A percentile compares a stretch with the other conserved stretches of the same genome.
phyloP scores from a whole-genome alignment of 2,797 vertebrate genomes.

The Glossophaga mutica region DNA sequence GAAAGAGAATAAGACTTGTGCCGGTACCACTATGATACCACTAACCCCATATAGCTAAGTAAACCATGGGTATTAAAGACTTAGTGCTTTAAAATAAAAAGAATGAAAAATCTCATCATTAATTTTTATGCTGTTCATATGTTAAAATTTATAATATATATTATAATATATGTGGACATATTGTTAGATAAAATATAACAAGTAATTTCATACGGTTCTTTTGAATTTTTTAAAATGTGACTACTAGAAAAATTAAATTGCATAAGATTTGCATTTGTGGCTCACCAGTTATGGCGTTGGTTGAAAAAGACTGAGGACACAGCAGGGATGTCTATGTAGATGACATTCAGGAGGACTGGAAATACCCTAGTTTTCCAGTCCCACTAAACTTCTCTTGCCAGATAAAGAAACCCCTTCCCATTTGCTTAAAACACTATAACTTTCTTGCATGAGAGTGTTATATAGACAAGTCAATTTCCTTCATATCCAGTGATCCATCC shows the following conservation, averaged over 20 bases:
- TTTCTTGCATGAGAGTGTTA: not conserved
- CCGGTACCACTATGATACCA: not conserved
- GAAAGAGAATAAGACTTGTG: not conserved
- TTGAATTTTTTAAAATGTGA: not conserved
- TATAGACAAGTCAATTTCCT: not conserved
- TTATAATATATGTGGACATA: not conserved
- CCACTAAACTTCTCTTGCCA: not conserved
- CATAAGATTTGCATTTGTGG: not conserved
- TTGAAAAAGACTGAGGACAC: not conserved
- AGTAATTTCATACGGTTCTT: not conserved
- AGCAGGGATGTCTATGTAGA: not conserved
- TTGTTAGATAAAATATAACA: not conserved
- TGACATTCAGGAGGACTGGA: not conserved
- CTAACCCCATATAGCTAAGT: not conserved
- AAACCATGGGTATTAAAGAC: not conserved
- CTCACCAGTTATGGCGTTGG: not conserved
- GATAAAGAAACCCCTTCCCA: not conserved
- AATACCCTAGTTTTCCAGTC: not conserved
- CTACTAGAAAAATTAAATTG: not conserved
- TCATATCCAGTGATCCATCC: not conserved
- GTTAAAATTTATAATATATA: not conserved
- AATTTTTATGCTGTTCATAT: not conserved
- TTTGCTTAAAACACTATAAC: not conserved
- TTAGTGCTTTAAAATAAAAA: not conserved
- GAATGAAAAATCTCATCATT: not conserved